phyloP scores from a whole-genome alignment of 2,888 invertebrate genomes.

The Aphidoletes aphidimyza region DNA sequence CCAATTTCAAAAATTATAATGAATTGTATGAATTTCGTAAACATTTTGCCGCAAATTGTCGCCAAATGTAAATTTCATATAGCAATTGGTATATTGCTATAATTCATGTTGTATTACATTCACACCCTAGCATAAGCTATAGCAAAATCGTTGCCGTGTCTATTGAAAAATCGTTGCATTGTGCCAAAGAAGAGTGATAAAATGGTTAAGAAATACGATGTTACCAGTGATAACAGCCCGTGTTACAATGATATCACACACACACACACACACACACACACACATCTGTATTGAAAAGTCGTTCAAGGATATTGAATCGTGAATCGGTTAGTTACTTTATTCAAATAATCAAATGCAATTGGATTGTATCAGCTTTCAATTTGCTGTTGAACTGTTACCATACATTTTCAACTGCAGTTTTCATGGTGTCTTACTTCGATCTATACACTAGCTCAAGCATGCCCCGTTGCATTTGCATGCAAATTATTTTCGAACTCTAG shows the following conservation, averaged over 20 bases:
- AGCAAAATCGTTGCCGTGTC: too few relatives aligned
- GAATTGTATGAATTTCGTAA: too few relatives aligned
- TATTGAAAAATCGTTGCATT: too few relatives aligned
- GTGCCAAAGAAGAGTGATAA: neutral
- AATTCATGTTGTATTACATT: too few relatives aligned
- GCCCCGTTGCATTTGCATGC: slow-evolving; percentile 15
- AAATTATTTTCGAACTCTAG: slow-evolving; percentile 26
- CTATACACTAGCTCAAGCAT: neutral
- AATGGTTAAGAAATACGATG: neutral
- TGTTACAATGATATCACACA: neutral
- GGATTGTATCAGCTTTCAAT: neutral
- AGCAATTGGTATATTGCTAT: too few relatives aligned
- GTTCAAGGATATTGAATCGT: slow-evolving; percentile 15
- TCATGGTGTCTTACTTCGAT: too few relatives aligned
- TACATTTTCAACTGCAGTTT: too few relatives aligned
- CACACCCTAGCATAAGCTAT: too few relatives aligned
- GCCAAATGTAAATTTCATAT: too few relatives aligned
- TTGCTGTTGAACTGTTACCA: too few relatives aligned
- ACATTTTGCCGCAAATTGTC: too few relatives aligned
- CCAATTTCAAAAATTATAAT: too few relatives aligned
- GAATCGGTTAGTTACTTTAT: neutral
- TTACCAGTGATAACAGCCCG: neutral
- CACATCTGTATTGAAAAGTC: neutral
- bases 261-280: neutral
- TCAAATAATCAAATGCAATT: slow-evolving; percentile 33